These are phyloP conservation scores for Rhimphoctona megacephalus DNA, from an alignment of 2,888 invertebrate species.

Conservation along the genomic window DNA sequence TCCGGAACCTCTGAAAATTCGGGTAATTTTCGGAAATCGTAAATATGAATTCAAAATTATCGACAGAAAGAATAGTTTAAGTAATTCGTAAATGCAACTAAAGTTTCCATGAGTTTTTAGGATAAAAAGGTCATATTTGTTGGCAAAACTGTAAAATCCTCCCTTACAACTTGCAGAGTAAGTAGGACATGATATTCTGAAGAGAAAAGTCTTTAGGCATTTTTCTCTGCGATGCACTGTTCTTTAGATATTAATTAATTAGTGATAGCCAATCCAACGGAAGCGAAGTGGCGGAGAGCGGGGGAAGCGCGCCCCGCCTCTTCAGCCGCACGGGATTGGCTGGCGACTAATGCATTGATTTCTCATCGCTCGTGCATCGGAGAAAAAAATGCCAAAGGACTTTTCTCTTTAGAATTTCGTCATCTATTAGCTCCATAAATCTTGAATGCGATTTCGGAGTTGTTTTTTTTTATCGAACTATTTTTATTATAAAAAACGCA, in stretches of 20 bases:
- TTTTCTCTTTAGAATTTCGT: background rate
- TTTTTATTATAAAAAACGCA: background rate
- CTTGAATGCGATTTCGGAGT: background rate
- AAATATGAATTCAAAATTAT: background rate
- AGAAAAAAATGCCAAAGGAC: background rate
- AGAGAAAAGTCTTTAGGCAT: background rate
- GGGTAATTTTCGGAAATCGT: background rate
- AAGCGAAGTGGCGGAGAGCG: background rate
- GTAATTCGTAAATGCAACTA: background rate
- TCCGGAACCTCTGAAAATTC: conserved; percentile 91
- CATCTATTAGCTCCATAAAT: background rate
- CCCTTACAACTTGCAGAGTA: background rate
- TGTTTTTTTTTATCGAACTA: background rate
- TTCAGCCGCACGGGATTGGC: background rate
- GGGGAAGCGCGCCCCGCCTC: background rate
- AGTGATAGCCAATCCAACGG: background rate
- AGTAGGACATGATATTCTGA: background rate
- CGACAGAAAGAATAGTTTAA: background rate
- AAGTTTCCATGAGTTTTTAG: background rate
- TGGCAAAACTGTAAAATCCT: background rate
- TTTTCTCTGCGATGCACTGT: background rate
- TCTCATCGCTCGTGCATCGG: background rate
- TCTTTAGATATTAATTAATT: background rate
- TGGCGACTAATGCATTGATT: background rate
- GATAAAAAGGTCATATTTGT: background rate